Conservation (phyloP, 2,113 vertebrate species). For the Toxostoma redivivum region DNA sequence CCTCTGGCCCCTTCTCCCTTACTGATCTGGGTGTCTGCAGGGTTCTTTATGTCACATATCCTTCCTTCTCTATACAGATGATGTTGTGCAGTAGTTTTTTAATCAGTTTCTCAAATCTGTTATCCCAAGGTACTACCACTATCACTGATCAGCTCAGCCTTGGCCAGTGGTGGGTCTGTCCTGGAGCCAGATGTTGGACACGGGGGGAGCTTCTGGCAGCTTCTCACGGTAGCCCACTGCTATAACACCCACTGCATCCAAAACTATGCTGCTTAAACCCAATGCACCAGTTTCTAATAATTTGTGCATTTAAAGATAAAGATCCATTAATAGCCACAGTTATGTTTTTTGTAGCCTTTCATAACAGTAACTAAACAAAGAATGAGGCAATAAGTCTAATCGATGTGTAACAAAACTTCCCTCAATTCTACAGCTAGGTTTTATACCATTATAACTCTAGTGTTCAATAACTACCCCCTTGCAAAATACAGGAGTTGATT, state of each 20-base stretch:
- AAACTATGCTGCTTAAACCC: background rate
- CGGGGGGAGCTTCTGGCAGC: rapidly evolving
- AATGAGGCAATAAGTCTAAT: background rate
- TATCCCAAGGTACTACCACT: rapidly evolving
- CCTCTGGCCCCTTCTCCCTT: background rate
- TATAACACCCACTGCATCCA: background rate
- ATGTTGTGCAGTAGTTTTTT: background rate
- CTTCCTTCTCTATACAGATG: background rate
- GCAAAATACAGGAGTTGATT: background rate
- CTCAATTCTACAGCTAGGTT: background rate
- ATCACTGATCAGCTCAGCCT: rapidly evolving
- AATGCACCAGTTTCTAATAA: background rate
- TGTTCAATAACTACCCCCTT: background rate
- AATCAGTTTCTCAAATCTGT: background rate
- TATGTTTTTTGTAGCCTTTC: rapidly evolving
- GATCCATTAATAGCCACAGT: background rate
- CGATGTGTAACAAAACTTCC: background rate
- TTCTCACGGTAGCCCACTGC: background rate
- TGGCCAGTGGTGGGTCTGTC: rapidly evolving
- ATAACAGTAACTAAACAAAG: background rate
- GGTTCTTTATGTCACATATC: background rate
- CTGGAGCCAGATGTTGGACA: rapidly evolving
- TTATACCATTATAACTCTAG: background rate
- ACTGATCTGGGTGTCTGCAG: background rate
- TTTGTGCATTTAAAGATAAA: background rate